These are phyloP conservation scores for Aphelenchoides fujianensis DNA, from an alignment of 1,140 invertebrate species.

Conservation along the genomic window DNA sequence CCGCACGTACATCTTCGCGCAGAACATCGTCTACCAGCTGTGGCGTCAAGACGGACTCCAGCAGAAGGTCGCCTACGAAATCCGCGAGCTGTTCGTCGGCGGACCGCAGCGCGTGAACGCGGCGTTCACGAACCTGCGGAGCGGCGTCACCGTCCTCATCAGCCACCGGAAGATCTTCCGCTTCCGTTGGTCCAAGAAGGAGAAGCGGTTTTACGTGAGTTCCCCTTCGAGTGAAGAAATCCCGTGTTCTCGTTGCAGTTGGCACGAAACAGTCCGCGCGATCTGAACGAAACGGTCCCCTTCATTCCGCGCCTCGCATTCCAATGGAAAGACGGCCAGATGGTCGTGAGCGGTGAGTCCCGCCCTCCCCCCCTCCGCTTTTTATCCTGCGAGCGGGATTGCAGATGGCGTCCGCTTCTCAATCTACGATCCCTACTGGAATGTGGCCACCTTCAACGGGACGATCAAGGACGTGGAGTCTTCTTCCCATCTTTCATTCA, in stretches of 20 bases:
- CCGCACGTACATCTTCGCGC: conserved; percentile 42
- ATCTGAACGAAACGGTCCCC: conserved; percentile 25
- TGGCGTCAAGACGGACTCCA: conserved; percentile 39
- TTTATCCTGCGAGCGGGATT: too few relatives aligned
- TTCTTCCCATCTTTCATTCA: background rate
- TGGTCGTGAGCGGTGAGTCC: too few relatives aligned
- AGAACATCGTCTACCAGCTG: conserved; percentile 40
- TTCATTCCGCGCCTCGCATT: conserved; percentile 38
- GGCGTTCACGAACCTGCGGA: conserved; percentile 37
- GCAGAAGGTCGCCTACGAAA: conserved; percentile 28
- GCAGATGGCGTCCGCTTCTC: conserved; percentile 31
- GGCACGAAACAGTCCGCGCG: conserved; percentile 37
- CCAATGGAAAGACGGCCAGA: conserved; percentile 46
- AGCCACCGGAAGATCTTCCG: conserved; percentile 34
- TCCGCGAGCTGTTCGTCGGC: conserved; percentile 34
- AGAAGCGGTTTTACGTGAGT: conserved; percentile 41
- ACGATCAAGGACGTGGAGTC: background rate
- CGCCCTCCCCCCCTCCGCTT: too few relatives aligned
- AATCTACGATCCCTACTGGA: conserved; percentile 39
- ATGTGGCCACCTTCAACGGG: conserved; percentile 31
- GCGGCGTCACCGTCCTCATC: conserved; percentile 35
- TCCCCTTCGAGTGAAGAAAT: background rate
- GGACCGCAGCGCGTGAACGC: conserved; percentile 39
- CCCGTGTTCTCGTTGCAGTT: conserved; percentile 27
- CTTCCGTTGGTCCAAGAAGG: conserved; percentile 34